A percentile compares a stretch with the other conserved stretches of the same genome.
phyloP scores from a whole-genome alignment of 2,888 invertebrate genomes.

The Elgonia sp. region DNA sequence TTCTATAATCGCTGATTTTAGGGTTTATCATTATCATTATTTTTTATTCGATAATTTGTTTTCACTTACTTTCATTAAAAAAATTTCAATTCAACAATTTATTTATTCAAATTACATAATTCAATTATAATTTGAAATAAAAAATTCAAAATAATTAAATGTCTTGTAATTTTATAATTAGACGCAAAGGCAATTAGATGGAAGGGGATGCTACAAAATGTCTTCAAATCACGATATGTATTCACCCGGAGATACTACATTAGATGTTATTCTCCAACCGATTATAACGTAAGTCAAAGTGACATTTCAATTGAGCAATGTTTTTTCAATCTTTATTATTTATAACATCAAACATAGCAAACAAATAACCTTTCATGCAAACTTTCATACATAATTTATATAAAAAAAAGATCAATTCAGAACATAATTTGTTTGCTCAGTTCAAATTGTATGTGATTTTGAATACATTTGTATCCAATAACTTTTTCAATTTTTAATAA shows the following conservation, averaged over 20 bases:
- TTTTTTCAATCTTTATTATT: too few species aligned
- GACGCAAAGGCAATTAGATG: conserved; percentile 86
- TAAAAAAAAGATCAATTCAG: neutral
- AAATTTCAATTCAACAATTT: too few species aligned
- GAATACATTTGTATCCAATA: neutral
- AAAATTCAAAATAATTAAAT: conserved; percentile 21
- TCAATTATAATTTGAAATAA: neutral
- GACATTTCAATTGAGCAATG: too few species aligned
- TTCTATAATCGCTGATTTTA: too few species aligned
- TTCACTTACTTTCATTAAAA: too few species aligned
- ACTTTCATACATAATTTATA: too few species aligned
- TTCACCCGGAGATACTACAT: conserved; percentile 85
- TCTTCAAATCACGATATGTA: conserved; percentile 86
- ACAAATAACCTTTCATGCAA: neutral
- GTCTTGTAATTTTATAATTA: conserved; percentile 82
- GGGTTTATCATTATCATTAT: too few species aligned
- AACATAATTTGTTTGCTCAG: neutral
- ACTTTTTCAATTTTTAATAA: neutral
- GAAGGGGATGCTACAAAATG: conserved; percentile 86
- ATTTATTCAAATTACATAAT: too few species aligned
- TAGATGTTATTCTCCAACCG: conserved; percentile 86
- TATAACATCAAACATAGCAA: too few species aligned
- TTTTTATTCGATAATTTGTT: too few species aligned
- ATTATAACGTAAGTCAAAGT: conserved; percentile 86
- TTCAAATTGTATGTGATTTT: too few species aligned